Conservation (phyloP, 2,797 vertebrate genomes). For the Momotus momota region DNA sequence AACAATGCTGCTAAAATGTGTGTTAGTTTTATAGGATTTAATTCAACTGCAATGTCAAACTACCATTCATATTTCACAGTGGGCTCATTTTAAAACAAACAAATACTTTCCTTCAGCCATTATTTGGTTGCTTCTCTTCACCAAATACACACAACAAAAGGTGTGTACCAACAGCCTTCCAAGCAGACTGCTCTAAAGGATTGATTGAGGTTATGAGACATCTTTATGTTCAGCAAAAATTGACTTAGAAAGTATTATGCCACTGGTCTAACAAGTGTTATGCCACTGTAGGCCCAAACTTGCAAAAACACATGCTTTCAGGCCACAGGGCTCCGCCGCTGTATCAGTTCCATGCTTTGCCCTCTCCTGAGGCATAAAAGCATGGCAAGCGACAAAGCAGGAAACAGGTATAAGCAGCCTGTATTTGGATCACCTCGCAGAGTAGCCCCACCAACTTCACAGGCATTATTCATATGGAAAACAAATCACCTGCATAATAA, state of each 20-base stretch:
- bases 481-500: neutral
- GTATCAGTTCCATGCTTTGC: neutral
- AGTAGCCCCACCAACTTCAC: neutral
- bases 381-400: neutral
- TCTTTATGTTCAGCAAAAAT: neutral
- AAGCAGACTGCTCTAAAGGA: neutral
- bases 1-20: conserved; percentile 17
- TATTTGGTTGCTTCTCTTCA: neutral
- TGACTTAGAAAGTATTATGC: neutral
- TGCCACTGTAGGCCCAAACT: neutral
- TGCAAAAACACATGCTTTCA: neutral
- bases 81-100: neutral
- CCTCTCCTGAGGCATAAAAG: neutral
- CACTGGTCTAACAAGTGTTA: neutral
- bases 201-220: neutral
- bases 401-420: neutral
- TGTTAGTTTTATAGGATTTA: conserved; percentile 1
- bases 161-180: neutral
- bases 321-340: neutral
- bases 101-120: neutral
- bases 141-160: neutral
- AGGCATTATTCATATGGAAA: neutral
- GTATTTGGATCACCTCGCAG: neutral
- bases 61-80: neutral
- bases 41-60: neutral